Evolutionary conservation across 1,140 invertebrate species (phyloP).

Genomic region (Popillia japonica): DNA sequence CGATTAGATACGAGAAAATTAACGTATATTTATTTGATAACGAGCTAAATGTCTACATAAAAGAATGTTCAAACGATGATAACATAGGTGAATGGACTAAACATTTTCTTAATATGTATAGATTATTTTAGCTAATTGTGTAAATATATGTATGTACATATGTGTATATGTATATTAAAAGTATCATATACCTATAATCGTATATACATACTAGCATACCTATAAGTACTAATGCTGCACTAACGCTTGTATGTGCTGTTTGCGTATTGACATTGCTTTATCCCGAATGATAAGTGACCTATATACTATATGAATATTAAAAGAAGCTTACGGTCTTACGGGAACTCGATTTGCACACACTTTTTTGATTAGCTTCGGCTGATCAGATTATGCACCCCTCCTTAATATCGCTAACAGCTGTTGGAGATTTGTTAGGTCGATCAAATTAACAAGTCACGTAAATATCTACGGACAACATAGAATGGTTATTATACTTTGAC

Average conservation of each 20-base stretch:
- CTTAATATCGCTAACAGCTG: slow-evolving; percentile 24
- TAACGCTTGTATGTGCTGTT: neutral
- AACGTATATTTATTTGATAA: neutral
- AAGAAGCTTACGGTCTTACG: slow-evolving; percentile 15
- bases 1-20: neutral
- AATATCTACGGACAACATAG: neutral
- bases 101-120: neutral
- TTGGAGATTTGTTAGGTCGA: neutral
- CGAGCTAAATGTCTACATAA: neutral
- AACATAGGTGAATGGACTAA: neutral
- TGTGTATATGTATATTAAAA: neutral
- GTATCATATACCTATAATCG: neutral
- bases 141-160: neutral
- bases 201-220: neutral
- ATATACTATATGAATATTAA: slow-evolving; percentile 33
- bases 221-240: neutral
- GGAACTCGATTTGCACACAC: slow-evolving; percentile 13
- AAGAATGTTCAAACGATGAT: neutral
- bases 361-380: slow-evolving; percentile 23
- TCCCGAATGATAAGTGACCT: slow-evolving; percentile 9
- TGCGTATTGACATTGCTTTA: neutral
- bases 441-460: neutral
- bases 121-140: neutral
- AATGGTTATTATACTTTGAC: too few species aligned
- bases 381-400: slow-evolving; percentile 31